phyloP scores from a whole-genome alignment of 1,140 invertebrate species.

The Semibalanus balanoides region DNA sequence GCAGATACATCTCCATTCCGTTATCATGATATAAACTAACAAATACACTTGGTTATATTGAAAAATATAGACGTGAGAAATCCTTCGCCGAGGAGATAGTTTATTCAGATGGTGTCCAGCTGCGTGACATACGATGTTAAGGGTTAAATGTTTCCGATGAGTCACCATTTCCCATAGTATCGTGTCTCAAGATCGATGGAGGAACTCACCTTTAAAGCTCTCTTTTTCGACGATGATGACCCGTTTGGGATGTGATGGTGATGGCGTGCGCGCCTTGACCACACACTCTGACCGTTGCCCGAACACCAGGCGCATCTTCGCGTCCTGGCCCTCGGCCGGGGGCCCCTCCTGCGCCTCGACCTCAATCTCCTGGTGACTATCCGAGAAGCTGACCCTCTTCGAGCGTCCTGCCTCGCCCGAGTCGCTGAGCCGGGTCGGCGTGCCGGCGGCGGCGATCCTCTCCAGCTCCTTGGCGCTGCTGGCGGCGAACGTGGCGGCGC shows the following conservation, averaged over 20 bases:
- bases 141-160: too few relatives aligned
- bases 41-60: too few relatives aligned
- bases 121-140: too few relatives aligned
- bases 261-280: background rate
- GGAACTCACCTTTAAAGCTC: conserved; percentile 19
- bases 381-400: background rate
- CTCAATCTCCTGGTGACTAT: background rate
- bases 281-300: background rate
- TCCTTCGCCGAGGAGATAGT: too few relatives aligned
- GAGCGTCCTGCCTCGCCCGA: background rate
- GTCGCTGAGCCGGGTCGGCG: background rate
- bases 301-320: background rate
- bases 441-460: background rate
- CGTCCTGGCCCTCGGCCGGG: background rate
- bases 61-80: too few relatives aligned
- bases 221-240: conserved; percentile 14
- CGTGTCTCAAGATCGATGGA: too few relatives aligned
- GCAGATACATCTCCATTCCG: too few relatives aligned
- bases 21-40: too few relatives aligned
- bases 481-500: background rate
- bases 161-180: too few relatives aligned
- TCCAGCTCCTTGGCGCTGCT: background rate
- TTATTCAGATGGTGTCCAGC: too few relatives aligned
- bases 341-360: too few relatives aligned
- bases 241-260: background rate